Evolutionary conservation across 2,113 vertebrate genomes (phyloP), one percentile per base, ranked within the genome.

Genomic region (Gnathonemus longibarbis): DNA sequence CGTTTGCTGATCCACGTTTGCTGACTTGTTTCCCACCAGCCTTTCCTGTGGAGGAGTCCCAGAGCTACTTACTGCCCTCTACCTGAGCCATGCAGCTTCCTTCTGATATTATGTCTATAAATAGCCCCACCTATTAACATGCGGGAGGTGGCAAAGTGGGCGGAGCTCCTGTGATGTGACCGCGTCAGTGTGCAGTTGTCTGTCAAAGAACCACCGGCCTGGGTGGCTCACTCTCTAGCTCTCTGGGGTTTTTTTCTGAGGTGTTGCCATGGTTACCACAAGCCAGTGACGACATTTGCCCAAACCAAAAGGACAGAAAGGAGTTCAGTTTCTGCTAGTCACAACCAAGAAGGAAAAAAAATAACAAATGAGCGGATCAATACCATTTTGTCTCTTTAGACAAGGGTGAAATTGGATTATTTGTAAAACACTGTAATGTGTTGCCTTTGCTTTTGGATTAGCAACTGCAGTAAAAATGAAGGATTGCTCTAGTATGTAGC

Each of bases 261-360:
- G 92, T 92, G 90, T 91, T 89, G 58, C 91, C 91, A 91, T 94
- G 92, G 93, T 91, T 92, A 94, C 91, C 52, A 87, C 83, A 90
- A 91, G 90, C 80, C 90, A 89, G 91, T 53, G 49, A 56, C 50
- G 85, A 93, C 90, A 92, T 92, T 88, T 52, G 74, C 45, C 62
- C 77, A 88, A 88, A 86, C 66, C 80, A 42, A 87, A 89, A 90
- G 91, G 90, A 86, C 48, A 50, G n/a, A 88, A 89, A 90, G 88
- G 70, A 87, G 88, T 39, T 84, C 8, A 24, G 42, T 27, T 87
- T 84, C 70, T 48, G 31, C 42, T 35, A 10, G 46, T 91, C 77
- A 9, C 85, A 35, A 45, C 83, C 9, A 3, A 48, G 45, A 46
- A 24, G 21, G 10, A 48, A 48, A 24, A 48, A 84, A 84, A 46